Evolutionary conservation across 2,797 vertebrate species (phyloP).

Genomic region (Manis javanica): DNA sequence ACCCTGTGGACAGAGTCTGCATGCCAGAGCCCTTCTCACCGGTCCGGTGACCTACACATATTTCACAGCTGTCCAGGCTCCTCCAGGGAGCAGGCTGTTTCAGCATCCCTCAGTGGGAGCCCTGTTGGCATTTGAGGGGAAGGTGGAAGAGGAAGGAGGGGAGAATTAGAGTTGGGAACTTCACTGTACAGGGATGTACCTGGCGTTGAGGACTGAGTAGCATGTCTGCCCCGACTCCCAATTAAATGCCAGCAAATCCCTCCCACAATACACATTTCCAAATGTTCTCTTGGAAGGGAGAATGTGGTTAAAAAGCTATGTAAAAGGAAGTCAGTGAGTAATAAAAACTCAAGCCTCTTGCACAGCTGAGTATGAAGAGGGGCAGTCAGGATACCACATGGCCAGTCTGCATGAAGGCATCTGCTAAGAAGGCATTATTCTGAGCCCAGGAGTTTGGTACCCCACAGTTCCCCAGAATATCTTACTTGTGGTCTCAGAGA

Average conservation of each 20-base stretch:
- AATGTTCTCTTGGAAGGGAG: not conserved
- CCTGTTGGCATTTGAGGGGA: not conserved
- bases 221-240: not conserved
- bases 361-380: not conserved
- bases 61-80: not conserved
- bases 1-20: not conserved
- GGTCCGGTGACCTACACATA: not conserved
- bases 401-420: not conserved
- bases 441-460: not conserved
- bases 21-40: not conserved
- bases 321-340: not conserved
- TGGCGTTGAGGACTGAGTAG: not conserved
- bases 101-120: not conserved
- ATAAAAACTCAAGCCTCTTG: not conserved
- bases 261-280: not conserved
- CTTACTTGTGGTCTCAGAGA: not conserved
- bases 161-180: not conserved
- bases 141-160: not conserved
- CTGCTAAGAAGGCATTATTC: not conserved
- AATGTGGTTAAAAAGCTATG: not conserved
- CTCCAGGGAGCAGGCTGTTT: not conserved
- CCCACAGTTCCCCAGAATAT: not conserved
- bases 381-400: not conserved
- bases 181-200: not conserved
- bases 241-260: not conserved